Evolutionary conservation across 2,888 invertebrate genomes (phyloP).

Genomic region (Tenthredo mesomela): DNA sequence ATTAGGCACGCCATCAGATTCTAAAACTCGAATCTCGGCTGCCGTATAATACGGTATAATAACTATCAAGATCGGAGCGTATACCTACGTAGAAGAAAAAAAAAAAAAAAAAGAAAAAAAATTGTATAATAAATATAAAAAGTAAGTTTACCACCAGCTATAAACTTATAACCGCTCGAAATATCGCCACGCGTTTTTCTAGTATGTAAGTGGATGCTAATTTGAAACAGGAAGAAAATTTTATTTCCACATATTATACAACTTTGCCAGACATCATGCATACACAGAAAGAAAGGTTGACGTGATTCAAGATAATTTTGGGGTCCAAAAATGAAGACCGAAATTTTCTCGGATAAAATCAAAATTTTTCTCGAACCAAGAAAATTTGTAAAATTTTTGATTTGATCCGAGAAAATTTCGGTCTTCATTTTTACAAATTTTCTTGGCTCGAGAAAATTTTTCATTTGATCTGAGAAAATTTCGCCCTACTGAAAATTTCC

Average conservation of each 20-base stretch:
- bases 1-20: constrained; percentile 26
- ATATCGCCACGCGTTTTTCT: not conserved
- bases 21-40: not conserved
- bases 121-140: not conserved
- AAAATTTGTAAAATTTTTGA: no score
- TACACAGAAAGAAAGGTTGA: no score
- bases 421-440: no score
- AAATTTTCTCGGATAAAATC: no score
- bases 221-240: constrained; percentile 1
- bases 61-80: not conserved
- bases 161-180: not conserved
- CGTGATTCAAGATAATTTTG: no score
- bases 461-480: no score
- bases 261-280: no score
- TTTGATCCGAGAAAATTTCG: no score
- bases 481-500: no score
- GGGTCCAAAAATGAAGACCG: no score
- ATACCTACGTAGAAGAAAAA: not conserved
- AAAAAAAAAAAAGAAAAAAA: constrained; percentile 19
- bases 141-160: not conserved
- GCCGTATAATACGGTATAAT: not conserved
- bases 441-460: no score
- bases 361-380: no score
- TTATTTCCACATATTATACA: not conserved
- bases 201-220: not conserved